Conservation (phyloP, 2,888 invertebrate species). For the Halocaridina rubra region DNA sequence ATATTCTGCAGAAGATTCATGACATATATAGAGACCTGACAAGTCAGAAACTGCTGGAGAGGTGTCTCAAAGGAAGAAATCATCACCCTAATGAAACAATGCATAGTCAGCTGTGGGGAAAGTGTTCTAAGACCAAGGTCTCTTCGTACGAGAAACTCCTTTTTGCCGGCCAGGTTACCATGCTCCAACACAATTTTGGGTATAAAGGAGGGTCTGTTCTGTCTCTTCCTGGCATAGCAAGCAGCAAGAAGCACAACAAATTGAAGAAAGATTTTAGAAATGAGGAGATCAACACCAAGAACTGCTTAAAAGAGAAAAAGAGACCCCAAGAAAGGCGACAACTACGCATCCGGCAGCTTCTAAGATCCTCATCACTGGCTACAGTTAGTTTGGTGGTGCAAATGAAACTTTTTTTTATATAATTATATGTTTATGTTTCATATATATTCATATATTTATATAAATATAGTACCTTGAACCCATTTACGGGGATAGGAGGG, state of each 20-base stretch:
- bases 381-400: background rate
- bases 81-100: background rate
- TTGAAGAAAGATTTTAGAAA: background rate
- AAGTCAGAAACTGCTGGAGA: background rate
- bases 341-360: background rate
- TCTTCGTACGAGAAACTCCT: background rate
- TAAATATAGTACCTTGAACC: background rate
- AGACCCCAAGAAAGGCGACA: background rate
- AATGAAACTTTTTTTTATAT: background rate
- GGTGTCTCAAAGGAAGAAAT: background rate
- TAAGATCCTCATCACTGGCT: background rate
- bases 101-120: background rate
- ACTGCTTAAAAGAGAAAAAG: background rate
- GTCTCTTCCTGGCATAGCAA: background rate
- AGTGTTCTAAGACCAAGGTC: background rate
- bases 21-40: background rate
- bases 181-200: background rate
- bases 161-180: background rate
- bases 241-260: background rate
- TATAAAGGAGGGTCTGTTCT: background rate
- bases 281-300: background rate
- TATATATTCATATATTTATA: background rate
- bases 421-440: background rate
- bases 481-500: background rate
- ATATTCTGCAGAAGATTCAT: background rate